Conservation (phyloP, 2,797 vertebrate species). For the Eulemur mongoz region DNA sequence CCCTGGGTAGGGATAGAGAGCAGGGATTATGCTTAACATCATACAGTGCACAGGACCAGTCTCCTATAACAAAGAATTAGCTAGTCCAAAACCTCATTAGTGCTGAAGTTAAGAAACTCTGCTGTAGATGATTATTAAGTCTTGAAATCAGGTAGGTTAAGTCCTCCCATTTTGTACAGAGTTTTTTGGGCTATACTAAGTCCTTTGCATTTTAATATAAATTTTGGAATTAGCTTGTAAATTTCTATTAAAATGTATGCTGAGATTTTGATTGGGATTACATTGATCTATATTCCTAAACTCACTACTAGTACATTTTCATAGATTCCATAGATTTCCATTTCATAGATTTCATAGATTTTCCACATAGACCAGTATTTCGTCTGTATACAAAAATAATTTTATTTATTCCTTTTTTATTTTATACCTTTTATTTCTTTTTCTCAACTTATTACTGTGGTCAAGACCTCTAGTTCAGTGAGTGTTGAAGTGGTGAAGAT, state of each 20-base stretch:
- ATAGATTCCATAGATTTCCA: not conserved
- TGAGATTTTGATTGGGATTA: not conserved
- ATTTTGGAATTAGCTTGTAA: not conserved
- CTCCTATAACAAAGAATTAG: not conserved
- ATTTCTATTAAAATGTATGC: not conserved
- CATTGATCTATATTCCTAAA: not conserved
- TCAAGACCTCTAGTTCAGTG: not conserved
- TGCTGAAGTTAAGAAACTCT: not conserved
- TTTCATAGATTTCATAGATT: not conserved
- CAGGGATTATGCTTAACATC: not conserved
- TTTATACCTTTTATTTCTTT: not conserved
- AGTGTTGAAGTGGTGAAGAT: not conserved
- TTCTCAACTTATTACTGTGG: not conserved
- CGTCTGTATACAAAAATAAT: not conserved
- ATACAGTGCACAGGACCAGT: not conserved
- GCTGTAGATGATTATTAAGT: not conserved
- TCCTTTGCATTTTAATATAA: not conserved
- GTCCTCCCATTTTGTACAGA: not conserved
- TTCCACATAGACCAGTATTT: conserved; percentile 17
- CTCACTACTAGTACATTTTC: not conserved
- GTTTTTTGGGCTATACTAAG: not conserved
- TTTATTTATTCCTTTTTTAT: not conserved
- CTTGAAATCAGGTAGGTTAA: not conserved
- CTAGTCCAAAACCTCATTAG: not conserved
- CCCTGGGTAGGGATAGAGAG: not conserved